These are phyloP conservation scores for Callospermophilus lateralis DNA, from an alignment of 2,113 vertebrate species.

Conservation along the genomic window DNA sequence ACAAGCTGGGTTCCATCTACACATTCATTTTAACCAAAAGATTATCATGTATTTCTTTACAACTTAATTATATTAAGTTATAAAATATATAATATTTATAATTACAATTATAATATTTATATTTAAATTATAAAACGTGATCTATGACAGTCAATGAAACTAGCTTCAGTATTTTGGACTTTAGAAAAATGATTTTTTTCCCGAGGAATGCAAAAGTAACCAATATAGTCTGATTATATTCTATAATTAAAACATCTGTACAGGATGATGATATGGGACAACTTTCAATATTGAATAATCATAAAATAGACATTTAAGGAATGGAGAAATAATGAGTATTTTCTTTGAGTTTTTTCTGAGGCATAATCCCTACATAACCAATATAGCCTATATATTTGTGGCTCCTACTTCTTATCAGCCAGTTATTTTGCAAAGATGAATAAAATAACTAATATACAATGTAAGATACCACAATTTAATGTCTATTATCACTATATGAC, in stretches of 20 bases:
- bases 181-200: slow-evolving; percentile 1
- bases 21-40: slow-evolving; percentile 61
- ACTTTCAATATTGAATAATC: not conserved
- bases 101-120: not conserved
- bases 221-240: slow-evolving; percentile 44
- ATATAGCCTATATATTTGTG: not conserved
- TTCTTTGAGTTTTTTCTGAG: slow-evolving; percentile 40
- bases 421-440: slow-evolving; percentile 27
- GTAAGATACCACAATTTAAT: not conserved
- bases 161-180: slow-evolving; percentile 58
- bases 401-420: not conserved
- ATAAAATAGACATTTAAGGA: slow-evolving; percentile 26
- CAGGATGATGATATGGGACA: not conserved
- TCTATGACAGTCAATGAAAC: not conserved
- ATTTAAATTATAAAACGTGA: slow-evolving; percentile 61
- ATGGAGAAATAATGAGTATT: not conserved
- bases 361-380: not conserved
- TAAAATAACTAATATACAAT: not conserved
- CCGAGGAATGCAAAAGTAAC: slow-evolving; percentile 50
- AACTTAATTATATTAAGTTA: not conserved
- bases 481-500: not conserved
- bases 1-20: slow-evolving; percentile 8
- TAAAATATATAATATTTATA: too few species aligned
- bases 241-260: slow-evolving; percentile 42
- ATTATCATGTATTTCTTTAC: slow-evolving; percentile 24